Conservation (phyloP, 1,140 invertebrate species). For the Campoletis sonorensis region DNA sequence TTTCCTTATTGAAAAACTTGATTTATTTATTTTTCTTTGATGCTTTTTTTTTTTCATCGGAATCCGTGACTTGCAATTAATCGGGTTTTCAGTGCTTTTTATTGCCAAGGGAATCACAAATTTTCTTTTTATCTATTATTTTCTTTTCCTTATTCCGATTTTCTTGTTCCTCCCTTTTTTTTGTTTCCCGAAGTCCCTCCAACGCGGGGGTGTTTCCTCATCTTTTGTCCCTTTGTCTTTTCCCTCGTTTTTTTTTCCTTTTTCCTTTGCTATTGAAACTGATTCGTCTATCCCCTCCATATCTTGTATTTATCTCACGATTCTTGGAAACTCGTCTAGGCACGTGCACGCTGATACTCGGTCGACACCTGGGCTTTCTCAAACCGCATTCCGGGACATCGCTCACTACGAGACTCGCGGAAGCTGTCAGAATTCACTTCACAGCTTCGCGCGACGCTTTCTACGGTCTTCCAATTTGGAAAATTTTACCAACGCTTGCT, state of each 20-base stretch:
- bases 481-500: conserved; percentile 84
- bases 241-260: not conserved
- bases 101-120: too few relatives aligned
- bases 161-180: not conserved
- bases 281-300: too few relatives aligned
- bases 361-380: conserved; percentile 87
- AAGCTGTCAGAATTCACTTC: conserved; percentile 86
- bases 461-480: conserved; percentile 90
- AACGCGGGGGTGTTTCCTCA: too few relatives aligned
- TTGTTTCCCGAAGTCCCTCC: not conserved
- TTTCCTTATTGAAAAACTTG: too few relatives aligned
- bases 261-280: not conserved
- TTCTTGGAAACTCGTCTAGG: conserved; percentile 71
- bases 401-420: conserved; percentile 77
- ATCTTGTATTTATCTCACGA: conserved; percentile 20
- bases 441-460: conserved; percentile 86
- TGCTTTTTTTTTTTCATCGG: too few relatives aligned
- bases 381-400: conserved; percentile 77
- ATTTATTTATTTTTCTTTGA: too few relatives aligned
- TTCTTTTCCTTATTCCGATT: too few relatives aligned
- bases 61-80: too few relatives aligned
- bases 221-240: not conserved
- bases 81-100: too few relatives aligned
- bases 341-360: conserved; percentile 86
- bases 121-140: too few relatives aligned